phyloP scores from a whole-genome alignment of 2,113 vertebrate genomes.

The Hipposideros armiger region DNA sequence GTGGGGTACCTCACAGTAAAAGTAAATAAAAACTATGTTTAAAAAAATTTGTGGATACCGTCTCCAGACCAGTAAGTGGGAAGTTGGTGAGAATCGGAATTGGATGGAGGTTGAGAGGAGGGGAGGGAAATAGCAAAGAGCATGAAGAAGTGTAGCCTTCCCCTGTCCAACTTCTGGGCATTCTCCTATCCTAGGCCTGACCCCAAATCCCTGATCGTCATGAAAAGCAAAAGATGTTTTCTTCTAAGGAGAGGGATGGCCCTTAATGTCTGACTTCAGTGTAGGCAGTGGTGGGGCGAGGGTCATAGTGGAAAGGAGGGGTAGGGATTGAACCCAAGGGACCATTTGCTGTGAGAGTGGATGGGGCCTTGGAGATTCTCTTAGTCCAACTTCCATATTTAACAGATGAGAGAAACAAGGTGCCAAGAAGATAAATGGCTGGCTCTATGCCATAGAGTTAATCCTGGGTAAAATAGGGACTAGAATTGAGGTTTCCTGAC shows the following conservation, averaged over 20 bases:
- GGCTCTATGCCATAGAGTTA: not conserved
- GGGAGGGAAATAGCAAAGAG: not conserved
- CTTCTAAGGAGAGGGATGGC: not conserved
- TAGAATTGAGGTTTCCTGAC: not conserved
- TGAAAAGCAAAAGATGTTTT: not conserved
- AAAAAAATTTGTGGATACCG: not conserved
- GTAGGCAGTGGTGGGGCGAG: too few relatives aligned
- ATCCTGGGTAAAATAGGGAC: not conserved
- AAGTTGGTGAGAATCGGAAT: not conserved
- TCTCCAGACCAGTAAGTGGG: not conserved
- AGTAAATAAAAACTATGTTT: not conserved
- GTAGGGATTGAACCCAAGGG: not conserved
- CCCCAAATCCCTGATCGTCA: not conserved
- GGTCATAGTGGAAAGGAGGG: not conserved
- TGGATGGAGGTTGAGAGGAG: too few relatives aligned
- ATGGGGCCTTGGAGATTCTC: not conserved
- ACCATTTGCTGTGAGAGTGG: not conserved
- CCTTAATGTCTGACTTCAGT: not conserved
- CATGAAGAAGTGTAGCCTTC: not conserved
- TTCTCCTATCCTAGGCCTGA: not conserved
- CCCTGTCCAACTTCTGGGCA: not conserved
- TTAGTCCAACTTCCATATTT: not conserved
- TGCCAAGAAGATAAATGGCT: too few relatives aligned
- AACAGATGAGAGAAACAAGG: not conserved
- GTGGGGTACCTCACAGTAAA: not conserved